Conservation (phyloP, 2,113 vertebrate species). For the Uria lomvia region DNA sequence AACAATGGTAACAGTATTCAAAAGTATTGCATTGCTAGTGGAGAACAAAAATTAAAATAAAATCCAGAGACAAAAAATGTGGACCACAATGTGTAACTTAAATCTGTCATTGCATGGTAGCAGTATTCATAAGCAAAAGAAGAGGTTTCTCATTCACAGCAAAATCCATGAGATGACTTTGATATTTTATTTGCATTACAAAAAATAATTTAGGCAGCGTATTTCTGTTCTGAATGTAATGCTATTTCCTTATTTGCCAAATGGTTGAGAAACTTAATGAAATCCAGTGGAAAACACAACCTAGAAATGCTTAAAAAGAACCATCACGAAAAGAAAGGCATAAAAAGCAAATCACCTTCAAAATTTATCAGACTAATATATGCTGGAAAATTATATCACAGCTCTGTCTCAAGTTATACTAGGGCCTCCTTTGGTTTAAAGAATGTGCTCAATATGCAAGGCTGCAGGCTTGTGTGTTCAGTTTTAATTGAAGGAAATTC, state of each 20-base stretch:
- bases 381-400: background rate
- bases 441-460: constrained; percentile 12
- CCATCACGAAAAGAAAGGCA: background rate
- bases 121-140: background rate
- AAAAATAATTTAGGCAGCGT: background rate
- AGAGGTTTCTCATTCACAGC: background rate
- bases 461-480: constrained; percentile 19
- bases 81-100: background rate
- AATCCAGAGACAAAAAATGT: background rate
- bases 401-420: background rate
- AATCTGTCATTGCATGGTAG: background rate
- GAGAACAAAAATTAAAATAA: background rate
- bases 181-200: background rate
- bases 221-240: background rate
- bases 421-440: constrained; percentile 1
- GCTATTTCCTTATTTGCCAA: background rate
- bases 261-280: background rate
- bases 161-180: background rate
- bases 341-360: background rate
- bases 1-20: background rate
- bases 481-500: constrained; percentile 41
- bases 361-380: background rate
- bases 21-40: background rate
- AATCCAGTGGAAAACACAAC: background rate
- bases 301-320: background rate